A percentile compares a stretch with the other conserved stretches of the same genome.
phyloP scores from a whole-genome alignment of 2,113 vertebrate species.

The Otis tarda region DNA sequence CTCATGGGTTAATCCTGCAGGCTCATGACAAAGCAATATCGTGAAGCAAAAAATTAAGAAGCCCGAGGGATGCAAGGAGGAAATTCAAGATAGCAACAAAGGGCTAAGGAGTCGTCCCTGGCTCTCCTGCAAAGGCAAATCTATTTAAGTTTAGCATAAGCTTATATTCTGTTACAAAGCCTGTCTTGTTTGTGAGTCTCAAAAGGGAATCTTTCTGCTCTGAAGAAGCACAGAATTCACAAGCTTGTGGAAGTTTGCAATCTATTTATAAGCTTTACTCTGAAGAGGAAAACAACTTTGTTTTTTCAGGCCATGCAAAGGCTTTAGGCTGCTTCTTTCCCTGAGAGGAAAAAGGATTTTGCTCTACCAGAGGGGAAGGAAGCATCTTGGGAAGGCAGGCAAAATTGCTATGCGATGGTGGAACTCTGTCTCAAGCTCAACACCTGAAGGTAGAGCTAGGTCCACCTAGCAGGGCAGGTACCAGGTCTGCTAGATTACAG shows the following conservation, averaged over 20 bases:
- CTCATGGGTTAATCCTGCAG: constrained; percentile 43
- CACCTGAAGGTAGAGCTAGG: not conserved
- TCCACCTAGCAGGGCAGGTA: not conserved
- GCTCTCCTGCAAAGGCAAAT: constrained; percentile 27
- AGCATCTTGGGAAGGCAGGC: not conserved
- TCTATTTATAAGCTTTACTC: constrained; percentile 39
- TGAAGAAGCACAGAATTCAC: constrained; percentile 8
- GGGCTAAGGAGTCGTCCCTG: not conserved
- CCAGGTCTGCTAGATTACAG: not conserved
- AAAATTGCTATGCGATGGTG: not conserved
- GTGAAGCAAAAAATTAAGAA: constrained; percentile 49
- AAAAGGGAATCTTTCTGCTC: constrained; percentile 33
- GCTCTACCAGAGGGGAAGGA: not conserved
- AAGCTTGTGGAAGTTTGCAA: constrained; percentile 19
- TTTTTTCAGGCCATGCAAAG: constrained; percentile 13
- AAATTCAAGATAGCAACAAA: constrained; percentile 49
- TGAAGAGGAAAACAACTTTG: constrained; percentile 31
- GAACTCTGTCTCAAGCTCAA: not conserved
- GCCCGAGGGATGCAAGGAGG: constrained; percentile 29
- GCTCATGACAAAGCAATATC: not conserved
- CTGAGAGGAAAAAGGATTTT: not conserved
- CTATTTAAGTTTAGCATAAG: constrained; percentile 53
- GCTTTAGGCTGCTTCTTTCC: not conserved
- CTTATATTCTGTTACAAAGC: constrained; percentile 41
- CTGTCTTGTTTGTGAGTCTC: constrained; percentile 24